These are phyloP conservation scores for Recurvirostra avosetta DNA, from an alignment of 2,113 vertebrate species.

Conservation along the genomic window DNA sequence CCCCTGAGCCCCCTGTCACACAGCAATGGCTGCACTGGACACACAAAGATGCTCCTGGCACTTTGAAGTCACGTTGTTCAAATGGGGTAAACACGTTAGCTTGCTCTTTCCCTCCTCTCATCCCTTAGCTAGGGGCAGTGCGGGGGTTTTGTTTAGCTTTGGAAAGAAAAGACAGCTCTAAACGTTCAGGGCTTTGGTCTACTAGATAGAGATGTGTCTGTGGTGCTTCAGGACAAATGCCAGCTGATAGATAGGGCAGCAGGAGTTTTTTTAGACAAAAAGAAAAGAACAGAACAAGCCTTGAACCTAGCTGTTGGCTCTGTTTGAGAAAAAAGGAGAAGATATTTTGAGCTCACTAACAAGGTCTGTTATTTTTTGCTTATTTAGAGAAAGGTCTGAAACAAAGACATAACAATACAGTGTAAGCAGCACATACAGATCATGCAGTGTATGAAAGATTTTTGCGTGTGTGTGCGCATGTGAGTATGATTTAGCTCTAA, in stretches of 20 bases:
- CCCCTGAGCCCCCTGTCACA: rapidly evolving
- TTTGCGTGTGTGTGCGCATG: background rate
- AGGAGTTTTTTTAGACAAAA: background rate
- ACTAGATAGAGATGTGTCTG: background rate
- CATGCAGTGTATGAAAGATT: background rate
- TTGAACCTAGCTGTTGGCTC: conserved; percentile 21
- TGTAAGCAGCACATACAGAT: background rate
- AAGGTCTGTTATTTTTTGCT: background rate
- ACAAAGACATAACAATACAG: background rate
- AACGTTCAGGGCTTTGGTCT: background rate
- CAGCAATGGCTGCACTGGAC: rapidly evolving
- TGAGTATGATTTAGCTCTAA: background rate
- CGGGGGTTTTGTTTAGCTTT: background rate
- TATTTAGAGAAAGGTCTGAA: background rate
- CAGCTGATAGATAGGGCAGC: background rate
- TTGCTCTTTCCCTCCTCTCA: background rate
- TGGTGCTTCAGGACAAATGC: background rate
- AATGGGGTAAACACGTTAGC: background rate
- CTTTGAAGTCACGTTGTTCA: rapidly evolving
- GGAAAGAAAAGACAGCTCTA: background rate
- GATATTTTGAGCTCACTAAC: background rate
- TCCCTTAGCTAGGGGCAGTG: background rate
- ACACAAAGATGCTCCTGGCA: rapidly evolving
- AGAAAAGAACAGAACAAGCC: conserved; percentile 25
- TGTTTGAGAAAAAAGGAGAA: background rate